Base-by-base conservation (phyloP, 2,888 invertebrate species). In the Sialis lutaria region DNA sequence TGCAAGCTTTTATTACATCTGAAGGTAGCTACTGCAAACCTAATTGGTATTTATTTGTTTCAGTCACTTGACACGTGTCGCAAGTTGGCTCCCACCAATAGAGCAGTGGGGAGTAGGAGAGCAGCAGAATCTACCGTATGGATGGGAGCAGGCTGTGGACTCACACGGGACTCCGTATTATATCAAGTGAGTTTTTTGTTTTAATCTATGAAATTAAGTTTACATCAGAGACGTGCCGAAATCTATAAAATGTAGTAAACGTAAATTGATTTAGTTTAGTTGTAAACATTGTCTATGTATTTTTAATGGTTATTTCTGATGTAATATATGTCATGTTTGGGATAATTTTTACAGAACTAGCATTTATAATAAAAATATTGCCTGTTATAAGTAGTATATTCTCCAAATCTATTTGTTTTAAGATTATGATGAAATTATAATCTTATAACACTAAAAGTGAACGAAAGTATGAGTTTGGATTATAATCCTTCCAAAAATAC, bases 101-200 rank as follows among this genome's bases (percentile, higher is more conserved):
- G 89, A 89, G 61, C 79, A 81, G 58, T 92, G 91, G 91, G 68
- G 63, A 67, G 60, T 59, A 62, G 60, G 67, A 57, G 9, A 60
- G 56, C 54, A 44, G 54, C 72, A 77, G 48, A 74, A 80, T 42
- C 70, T 91, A 49, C 90, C 91, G 0, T 91, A 86, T 60, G 92
- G 91, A 9, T 92, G 91, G 90, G 92, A 92, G 63, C 77, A 83
- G 59, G 91, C 89, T 30, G 67, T 83, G 51, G 91, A 92, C 65
- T 77, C 75, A 58, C 79, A 82, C 52, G 83, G 81, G 53, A 78
- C 81, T 57, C 72, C 79, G 46, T 88, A 87, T 63, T 88, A 77
- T 57, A 81, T 85, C 65, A 85, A 85, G 85, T 85, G 58, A 76
- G 77, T 69, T 46, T 42, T 47, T 9, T 31, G 12, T 45, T 33